Percentiles rank a stretch among this genome's conserved stretches.
These are phyloP conservation scores for Istiophorus platypterus DNA, from an alignment of 2,113 vertebrate genomes.

Conservation along the genomic window DNA sequence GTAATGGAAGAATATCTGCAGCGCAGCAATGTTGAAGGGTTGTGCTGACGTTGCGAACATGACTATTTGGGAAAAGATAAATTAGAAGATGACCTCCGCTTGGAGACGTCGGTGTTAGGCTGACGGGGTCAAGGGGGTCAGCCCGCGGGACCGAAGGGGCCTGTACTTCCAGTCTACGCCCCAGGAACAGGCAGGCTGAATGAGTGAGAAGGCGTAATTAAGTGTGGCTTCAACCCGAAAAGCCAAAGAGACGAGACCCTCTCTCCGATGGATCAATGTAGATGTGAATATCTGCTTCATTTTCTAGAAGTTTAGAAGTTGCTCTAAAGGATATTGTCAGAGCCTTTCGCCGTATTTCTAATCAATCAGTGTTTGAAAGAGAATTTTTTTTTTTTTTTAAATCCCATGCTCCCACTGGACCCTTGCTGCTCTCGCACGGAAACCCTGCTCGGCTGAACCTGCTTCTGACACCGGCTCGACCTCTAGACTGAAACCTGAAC, in stretches of 20 bases:
- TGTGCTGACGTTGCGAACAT: not conserved
- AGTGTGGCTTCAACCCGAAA: not conserved
- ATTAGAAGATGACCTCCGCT: conserved; percentile 29
- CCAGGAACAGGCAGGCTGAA: not conserved
- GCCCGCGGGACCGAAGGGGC: not conserved
- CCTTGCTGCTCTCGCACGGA: conserved; percentile 25
- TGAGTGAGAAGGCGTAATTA: not conserved
- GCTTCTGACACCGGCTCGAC: conserved; percentile 4
- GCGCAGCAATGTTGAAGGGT: not conserved
- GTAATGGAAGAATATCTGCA: not conserved
- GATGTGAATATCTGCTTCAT: too few relatives aligned
- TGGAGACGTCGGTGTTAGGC: not conserved
- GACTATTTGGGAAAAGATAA: conserved; percentile 11
- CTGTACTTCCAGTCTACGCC: not conserved
- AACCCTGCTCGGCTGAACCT: conserved; percentile 2
- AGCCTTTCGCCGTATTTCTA: too few relatives aligned
- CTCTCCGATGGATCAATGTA: too few relatives aligned
- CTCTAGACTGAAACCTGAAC: conserved; percentile 17
- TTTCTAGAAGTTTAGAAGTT: too few relatives aligned
- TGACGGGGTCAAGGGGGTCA: conserved; percentile 36
- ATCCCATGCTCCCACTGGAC: not conserved
- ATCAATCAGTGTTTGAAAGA: too few relatives aligned
- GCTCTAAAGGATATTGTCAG: too few relatives aligned
- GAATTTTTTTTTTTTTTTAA: too few relatives aligned
- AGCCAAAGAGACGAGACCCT: not conserved